phyloP scores from a whole-genome alignment of 2,113 vertebrate species.

The Cercopithecus mona region DNA sequence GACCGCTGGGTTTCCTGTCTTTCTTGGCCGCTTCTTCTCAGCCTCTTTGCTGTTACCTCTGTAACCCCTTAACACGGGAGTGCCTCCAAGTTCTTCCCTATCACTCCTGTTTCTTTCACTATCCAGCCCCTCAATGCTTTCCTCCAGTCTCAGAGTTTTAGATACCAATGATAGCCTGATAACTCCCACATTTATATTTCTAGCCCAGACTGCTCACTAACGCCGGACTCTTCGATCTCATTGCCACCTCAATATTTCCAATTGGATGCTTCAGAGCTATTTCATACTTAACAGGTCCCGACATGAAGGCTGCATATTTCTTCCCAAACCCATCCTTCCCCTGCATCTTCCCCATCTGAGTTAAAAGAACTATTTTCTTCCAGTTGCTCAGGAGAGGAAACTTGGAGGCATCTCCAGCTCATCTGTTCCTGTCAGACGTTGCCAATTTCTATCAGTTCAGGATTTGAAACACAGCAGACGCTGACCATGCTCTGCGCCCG shows the following conservation, averaged over 20 bases:
- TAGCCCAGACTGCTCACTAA: background rate
- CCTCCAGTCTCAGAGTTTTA: background rate
- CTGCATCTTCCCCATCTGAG: background rate
- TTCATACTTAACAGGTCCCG: background rate
- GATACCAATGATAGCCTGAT: background rate
- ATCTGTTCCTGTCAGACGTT: background rate
- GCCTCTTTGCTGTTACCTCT: background rate
- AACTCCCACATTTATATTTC: background rate
- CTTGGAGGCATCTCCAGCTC: background rate
- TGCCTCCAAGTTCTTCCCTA: background rate
- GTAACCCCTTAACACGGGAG: background rate
- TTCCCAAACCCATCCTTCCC: background rate
- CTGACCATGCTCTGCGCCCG: background rate
- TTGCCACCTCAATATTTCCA: background rate
- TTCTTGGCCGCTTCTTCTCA: background rate
- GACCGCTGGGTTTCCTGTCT: background rate
- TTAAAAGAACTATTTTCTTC: background rate
- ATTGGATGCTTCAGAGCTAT: background rate
- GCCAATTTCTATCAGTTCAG: background rate
- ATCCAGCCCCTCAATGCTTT: background rate
- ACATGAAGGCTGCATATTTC: background rate
- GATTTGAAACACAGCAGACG: background rate
- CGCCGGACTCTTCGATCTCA: background rate
- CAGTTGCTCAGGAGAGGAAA: background rate
- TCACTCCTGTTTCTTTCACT: background rate